phyloP scores from a whole-genome alignment of 1,140 invertebrate genomes.

The Macrosteles quadrilineatus region DNA sequence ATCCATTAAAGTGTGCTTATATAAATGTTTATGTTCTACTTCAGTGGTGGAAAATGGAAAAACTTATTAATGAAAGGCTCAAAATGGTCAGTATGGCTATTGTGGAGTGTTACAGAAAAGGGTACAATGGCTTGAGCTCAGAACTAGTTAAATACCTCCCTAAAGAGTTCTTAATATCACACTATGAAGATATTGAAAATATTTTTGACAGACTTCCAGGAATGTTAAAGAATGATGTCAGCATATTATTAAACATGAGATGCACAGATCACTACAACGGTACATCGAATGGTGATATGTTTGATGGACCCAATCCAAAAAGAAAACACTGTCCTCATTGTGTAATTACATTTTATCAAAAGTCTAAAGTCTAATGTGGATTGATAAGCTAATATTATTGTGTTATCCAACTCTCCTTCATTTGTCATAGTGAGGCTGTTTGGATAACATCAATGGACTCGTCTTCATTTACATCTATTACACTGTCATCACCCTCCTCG shows the following conservation, averaged over 20 bases:
- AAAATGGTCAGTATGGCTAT: background rate
- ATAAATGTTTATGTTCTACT: conserved; percentile 8
- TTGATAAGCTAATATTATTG: background rate
- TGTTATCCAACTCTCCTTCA: no score
- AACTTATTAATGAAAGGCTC: background rate
- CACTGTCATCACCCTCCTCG: no score
- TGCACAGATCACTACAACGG: background rate
- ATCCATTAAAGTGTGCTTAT: background rate
- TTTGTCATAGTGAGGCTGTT: no score
- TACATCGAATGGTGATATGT: background rate
- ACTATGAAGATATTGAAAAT: background rate
- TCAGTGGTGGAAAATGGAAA: background rate
- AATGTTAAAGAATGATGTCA: background rate
- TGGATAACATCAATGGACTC: no score
- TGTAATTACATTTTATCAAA: background rate
- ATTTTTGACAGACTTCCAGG: background rate
- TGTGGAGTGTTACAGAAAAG: background rate
- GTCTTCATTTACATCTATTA: no score
- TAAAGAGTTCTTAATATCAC: background rate
- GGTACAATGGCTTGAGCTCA: background rate
- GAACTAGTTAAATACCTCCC: background rate
- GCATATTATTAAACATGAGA: background rate
- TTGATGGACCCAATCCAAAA: background rate
- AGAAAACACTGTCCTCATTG: background rate
- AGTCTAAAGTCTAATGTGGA: background rate